These are phyloP conservation scores for Darevskia nairensis DNA, from an alignment of 2,797 vertebrate genomes.

Conservation along the genomic window DNA sequence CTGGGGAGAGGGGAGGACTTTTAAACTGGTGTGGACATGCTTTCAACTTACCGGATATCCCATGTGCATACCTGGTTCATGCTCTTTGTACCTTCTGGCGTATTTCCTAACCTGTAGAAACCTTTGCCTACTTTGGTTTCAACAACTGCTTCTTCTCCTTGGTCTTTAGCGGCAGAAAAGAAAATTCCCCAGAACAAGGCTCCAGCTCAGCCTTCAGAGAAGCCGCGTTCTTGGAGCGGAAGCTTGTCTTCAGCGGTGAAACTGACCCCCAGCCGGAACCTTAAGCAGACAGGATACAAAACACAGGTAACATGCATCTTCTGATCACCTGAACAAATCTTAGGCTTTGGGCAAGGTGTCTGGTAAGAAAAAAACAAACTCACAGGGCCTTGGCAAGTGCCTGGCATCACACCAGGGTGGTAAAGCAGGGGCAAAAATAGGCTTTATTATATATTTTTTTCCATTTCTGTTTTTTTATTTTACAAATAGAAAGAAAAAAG, in stretches of 20 bases:
- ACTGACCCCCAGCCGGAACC: conserved; percentile 76
- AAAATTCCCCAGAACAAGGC: conserved; percentile 76
- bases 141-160: not conserved
- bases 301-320: conserved; percentile 81
- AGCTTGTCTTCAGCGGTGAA: conserved; percentile 80
- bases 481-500: too few species aligned
- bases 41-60: not conserved
- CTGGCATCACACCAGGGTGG: not conserved
- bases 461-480: too few species aligned
- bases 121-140: not conserved
- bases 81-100: not conserved
- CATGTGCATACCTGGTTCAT: not conserved
- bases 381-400: not conserved
- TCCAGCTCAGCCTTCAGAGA: conserved; percentile 72
- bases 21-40: not conserved
- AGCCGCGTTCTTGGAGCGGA: conserved; percentile 80
- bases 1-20: not conserved
- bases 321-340: not conserved
- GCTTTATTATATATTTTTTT: too few species aligned
- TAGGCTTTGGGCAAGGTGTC: not conserved
- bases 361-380: conserved; percentile 18
- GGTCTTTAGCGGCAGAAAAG: conserved; percentile 84
- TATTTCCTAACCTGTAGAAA: not conserved
- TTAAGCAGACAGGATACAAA: conserved; percentile 76
- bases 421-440: too few species aligned